Evolutionary conservation across 2,888 invertebrate genomes (phyloP).

Genomic region (Pollenia amentaria): DNA sequence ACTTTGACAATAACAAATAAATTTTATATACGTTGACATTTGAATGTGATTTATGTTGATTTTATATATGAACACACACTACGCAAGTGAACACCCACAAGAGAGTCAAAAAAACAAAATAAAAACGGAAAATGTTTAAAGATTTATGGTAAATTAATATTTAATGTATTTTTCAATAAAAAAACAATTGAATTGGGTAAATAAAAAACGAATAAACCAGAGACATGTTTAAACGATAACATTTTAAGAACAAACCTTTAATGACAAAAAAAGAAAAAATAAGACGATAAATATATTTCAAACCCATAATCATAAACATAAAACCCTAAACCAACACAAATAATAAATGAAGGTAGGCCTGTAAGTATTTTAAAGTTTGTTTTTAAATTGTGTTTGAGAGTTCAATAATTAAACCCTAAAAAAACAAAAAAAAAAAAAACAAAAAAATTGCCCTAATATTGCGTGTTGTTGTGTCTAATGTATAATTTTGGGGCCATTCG

Average conservation of each 20-base stretch:
- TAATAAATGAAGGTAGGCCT: background rate
- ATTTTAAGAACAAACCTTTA: background rate
- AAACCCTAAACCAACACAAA: slow-evolving; percentile 14
- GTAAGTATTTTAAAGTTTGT: slow-evolving; percentile 13
- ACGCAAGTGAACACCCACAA: background rate
- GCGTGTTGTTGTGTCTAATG: too few relatives aligned
- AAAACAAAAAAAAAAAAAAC: background rate
- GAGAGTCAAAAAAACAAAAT: background rate
- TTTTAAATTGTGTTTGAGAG: too few relatives aligned
- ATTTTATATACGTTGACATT: slow-evolving; percentile 43
- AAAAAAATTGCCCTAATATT: too few relatives aligned
- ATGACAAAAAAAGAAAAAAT: slow-evolving; percentile 5
- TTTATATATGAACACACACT: slow-evolving; percentile 37
- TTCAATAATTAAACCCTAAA: too few relatives aligned
- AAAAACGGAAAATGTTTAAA: slow-evolving; percentile 35
- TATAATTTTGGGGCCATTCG: too few relatives aligned
- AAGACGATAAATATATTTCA: background rate
- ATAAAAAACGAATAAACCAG: slow-evolving; percentile 17
- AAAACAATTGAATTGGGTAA: slow-evolving; percentile 37
- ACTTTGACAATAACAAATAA: slow-evolving; percentile 40
- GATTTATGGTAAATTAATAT: slow-evolving; percentile 62
- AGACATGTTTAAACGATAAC: background rate
- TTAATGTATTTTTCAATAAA: slow-evolving; percentile 41
- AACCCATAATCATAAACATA: background rate
- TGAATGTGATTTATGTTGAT: slow-evolving; percentile 49